Base-by-base conservation (phyloP, 2,797 vertebrate genomes). In the Cephalopachus bancanus region DNA sequence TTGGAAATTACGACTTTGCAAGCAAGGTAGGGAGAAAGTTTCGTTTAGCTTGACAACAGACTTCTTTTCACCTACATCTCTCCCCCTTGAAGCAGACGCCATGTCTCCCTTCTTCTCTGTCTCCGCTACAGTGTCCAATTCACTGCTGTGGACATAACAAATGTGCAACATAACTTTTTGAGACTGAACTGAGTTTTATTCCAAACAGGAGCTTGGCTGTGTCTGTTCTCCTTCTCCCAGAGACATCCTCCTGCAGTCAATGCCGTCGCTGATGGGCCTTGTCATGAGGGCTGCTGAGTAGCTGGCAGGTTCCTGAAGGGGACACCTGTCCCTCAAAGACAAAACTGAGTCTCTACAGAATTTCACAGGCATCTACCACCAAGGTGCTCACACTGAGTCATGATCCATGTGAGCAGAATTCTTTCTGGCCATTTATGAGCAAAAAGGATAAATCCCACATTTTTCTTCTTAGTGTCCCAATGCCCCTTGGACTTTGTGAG, bases 311-410 rank as follows among this genome's bases (percentile, higher is more conserved):
- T 89, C 81, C 86, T 93, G 33, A 91, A 93, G 71, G 19, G 76
- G 65, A 69, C 83, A 78, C 69, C 71, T 95, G 71, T 92, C 87
- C 69, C 76, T 53, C 44, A 24, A 53, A 85, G 72, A 33, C 57
- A 78, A 10, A 30, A 20, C 9, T 17, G 62, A 93, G 53, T 71
- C 75, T 60, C 57, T 33, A 57, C 14, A 10, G 78, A 59, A 93
- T 76, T 51, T 86, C 89, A 53, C 44, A 51, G 11, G 19, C 59
- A 2, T 24, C 57, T 79, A 20, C 19, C 69, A 7, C 5, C 12
- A n/a, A 81, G 83, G 78, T 4, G 15, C 71, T 16, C 37, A 72
- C n/a, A 75, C 19, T 26, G 53, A 75, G 62, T 74, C 11, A 4
- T 0, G 37, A 87, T 28, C 55, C 71, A 22, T 7, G 26, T 44